Evolutionary conservation across 2,888 invertebrate genomes (phyloP).

Genomic region (Lasioglossum lativentre): DNA sequence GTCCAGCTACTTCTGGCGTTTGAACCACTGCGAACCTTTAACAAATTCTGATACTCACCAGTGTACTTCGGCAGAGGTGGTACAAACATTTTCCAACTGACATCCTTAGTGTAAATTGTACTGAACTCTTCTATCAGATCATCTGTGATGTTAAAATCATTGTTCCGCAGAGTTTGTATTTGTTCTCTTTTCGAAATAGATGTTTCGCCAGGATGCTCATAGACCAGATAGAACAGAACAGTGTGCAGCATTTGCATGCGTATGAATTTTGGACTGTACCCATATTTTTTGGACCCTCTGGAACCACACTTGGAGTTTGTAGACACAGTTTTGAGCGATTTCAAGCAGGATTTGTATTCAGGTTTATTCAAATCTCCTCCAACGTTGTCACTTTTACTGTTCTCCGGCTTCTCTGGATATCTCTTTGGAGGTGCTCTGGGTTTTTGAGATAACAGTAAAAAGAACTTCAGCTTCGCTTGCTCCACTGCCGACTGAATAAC

Average conservation of each 20-base stretch:
- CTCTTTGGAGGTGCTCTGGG: conserved; percentile 32
- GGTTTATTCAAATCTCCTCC: background rate
- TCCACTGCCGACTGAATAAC: conserved; percentile 87
- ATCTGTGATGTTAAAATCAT: conserved; percentile 79
- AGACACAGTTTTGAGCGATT: conserved; percentile 1
- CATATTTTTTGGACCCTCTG: conserved; percentile 84
- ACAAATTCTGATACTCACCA: conserved; percentile 57
- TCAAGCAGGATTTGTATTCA: conserved; percentile 9
- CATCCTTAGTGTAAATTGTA: conserved; percentile 85
- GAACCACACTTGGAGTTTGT: conserved; percentile 54
- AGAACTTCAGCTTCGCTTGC: conserved; percentile 87
- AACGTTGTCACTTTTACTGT: conserved; percentile 1
- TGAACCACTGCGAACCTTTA: background rate
- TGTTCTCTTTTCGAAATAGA: conserved; percentile 72
- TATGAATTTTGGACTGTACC: conserved; percentile 88
- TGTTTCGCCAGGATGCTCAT: conserved; percentile 85
- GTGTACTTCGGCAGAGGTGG: conserved; percentile 88
- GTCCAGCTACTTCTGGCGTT: background rate
- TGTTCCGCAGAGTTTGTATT: conserved; percentile 73
- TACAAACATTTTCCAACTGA: conserved; percentile 91
- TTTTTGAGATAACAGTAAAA: conserved; percentile 68
- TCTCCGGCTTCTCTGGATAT: conserved; percentile 15
- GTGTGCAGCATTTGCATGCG: conserved; percentile 89
- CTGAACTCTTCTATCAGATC: conserved; percentile 85
- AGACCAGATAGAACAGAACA: conserved; percentile 89